Percentiles rank a stretch among this genome's conserved stretches.
phyloP scores from a whole-genome alignment of 2,888 invertebrate species.

The Hipparchia sbordonii region DNA sequence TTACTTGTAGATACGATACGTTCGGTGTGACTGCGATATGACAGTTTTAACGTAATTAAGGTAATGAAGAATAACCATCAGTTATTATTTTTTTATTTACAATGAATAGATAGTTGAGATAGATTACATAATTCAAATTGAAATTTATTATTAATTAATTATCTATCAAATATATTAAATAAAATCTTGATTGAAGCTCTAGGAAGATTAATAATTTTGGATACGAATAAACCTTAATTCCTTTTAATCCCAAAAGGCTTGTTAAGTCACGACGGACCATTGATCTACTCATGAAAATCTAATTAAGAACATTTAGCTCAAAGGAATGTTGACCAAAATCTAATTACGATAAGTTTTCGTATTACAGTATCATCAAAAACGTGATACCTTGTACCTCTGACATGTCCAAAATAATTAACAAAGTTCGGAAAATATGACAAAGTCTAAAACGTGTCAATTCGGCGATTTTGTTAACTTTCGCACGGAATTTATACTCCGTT shows the following conservation, averaged over 20 bases:
- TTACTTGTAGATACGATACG: no score
- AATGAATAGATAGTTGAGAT: no score
- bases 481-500: slow-evolving; percentile 65
- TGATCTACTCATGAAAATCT: neutral
- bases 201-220: neutral
- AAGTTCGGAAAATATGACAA: slow-evolving; percentile 19
- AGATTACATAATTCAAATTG: no score
- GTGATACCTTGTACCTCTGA: neutral
- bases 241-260: neutral
- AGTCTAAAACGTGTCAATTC: slow-evolving; percentile 18
- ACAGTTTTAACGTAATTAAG: no score
- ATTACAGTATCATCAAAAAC: neutral
- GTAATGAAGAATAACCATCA: no score
- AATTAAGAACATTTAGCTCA: neutral
- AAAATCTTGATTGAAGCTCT: no score
- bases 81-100: no score
- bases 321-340: neutral
- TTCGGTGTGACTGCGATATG: no score
- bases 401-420: slow-evolving; percentile 12
- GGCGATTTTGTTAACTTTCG: slow-evolving; percentile 14
- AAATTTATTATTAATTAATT: no score
- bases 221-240: neutral
- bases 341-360: slow-evolving; percentile 10
- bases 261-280: neutral
- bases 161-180: no score